Percentiles rank a stretch among this genome's conserved stretches.
phyloP scores from a whole-genome alignment of 1,140 invertebrate genomes.

The Periplaneta americana region DNA sequence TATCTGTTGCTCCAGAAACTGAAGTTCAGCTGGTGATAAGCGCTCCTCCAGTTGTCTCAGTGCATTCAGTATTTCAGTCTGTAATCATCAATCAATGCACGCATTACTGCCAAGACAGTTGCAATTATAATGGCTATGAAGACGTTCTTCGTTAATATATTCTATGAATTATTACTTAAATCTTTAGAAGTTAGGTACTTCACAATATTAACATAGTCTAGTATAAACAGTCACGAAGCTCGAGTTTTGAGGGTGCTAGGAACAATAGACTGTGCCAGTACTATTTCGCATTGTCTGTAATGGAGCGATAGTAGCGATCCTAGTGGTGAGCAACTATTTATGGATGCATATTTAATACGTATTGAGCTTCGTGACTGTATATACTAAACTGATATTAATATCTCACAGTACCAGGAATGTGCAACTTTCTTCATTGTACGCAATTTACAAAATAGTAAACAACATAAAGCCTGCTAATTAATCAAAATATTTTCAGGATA shows the following conservation, averaged over 20 bases:
- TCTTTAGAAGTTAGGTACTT: neutral
- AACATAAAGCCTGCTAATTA: no score
- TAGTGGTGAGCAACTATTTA: no score
- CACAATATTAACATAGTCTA: no score
- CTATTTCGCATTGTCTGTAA: no score
- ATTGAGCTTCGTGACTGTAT: no score
- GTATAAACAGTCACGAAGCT: no score
- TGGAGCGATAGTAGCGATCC: no score
- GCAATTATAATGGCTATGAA: neutral
- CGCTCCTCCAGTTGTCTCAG: conserved; percentile 63
- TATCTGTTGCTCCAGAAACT: conserved; percentile 38
- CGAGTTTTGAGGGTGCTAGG: no score
- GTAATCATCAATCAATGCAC: conserved; percentile 29
- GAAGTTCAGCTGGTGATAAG: conserved; percentile 49
- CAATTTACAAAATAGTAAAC: neutral
- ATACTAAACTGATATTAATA: neutral
- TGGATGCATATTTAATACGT: no score
- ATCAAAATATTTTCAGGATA: no score
- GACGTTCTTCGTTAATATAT: neutral
- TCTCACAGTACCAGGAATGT: neutral
- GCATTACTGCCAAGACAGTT: neutral
- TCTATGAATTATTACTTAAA: neutral
- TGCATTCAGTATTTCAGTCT: conserved; percentile 61
- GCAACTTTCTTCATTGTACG: neutral
- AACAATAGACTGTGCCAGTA: no score